A percentile compares a stretch with the other conserved stretches of the same genome.
These are phyloP conservation scores for Phorcus lineatus DNA, from an alignment of 2,888 invertebrate species.

Conservation along the genomic window DNA sequence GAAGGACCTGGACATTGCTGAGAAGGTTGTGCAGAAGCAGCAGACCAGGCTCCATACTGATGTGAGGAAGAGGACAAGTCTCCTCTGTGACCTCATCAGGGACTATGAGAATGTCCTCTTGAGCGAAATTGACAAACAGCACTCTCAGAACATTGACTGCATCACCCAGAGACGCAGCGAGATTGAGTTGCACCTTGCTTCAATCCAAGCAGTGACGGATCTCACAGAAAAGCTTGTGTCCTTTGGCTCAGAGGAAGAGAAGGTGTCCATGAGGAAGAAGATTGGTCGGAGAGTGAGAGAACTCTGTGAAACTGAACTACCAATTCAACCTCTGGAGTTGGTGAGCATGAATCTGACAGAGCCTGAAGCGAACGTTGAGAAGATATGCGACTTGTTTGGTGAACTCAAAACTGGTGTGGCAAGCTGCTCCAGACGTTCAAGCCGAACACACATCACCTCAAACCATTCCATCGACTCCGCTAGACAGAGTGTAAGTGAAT, in stretches of 20 bases:
- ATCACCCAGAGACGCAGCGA: slow-evolving; percentile 50
- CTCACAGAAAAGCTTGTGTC: slow-evolving; percentile 64
- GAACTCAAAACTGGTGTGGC: slow-evolving; percentile 43
- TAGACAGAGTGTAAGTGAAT: slow-evolving; percentile 43
- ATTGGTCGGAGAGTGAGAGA: slow-evolving; percentile 63
- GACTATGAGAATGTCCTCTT: slow-evolving; percentile 62
- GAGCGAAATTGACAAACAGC: slow-evolving; percentile 56
- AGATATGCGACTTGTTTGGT: slow-evolving; percentile 66
- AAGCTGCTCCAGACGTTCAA: slow-evolving; percentile 3
- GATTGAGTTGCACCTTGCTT: slow-evolving; percentile 56
- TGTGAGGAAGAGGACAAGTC: slow-evolving; percentile 54
- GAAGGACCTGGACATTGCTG: slow-evolving; percentile 48
- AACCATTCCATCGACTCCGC: slow-evolving; percentile 43
- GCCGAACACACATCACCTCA: not conserved
- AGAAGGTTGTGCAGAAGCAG: slow-evolving; percentile 46
- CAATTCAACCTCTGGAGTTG: slow-evolving; percentile 5
- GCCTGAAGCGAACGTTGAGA: slow-evolving; percentile 60
- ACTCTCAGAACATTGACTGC: slow-evolving; percentile 52
- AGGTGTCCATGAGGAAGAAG: slow-evolving; percentile 64
- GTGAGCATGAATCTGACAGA: slow-evolving; percentile 41
- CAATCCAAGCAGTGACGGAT: slow-evolving; percentile 61
- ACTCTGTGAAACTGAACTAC: slow-evolving; percentile 60
- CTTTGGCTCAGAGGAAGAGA: slow-evolving; percentile 67
- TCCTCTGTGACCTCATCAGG: slow-evolving; percentile 57
- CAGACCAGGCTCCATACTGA: slow-evolving; percentile 48